Percentiles rank a stretch among this genome's conserved stretches.
phyloP scores from a whole-genome alignment of 2,888 invertebrate genomes.

The Lapara coniferarum region DNA sequence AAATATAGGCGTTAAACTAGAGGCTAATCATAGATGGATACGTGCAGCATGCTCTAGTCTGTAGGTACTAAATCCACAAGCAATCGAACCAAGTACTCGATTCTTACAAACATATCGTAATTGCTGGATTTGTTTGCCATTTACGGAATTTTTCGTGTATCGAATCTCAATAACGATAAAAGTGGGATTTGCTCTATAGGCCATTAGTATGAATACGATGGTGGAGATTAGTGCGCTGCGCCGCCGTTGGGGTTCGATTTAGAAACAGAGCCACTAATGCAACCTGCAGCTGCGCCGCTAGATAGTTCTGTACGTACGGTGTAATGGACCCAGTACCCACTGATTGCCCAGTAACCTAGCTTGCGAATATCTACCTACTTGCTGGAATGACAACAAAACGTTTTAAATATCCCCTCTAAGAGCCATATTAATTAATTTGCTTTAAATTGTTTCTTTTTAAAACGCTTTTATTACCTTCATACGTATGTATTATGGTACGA shows the following conservation, averaged over 20 bases:
- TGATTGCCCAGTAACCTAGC: slow-evolving; percentile 22
- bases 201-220: slow-evolving; percentile 43
- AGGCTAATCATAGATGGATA: no score
- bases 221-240: slow-evolving; percentile 25
- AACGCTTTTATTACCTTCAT: no score
- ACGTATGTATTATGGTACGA: no score
- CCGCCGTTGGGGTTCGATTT: slow-evolving; percentile 36
- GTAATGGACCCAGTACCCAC: slow-evolving; percentile 19
- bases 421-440: no score
- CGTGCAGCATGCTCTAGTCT: no score
- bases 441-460: no score
- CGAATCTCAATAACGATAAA: background rate
- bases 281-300: slow-evolving; percentile 35
- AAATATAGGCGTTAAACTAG: no score
- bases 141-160: no score
- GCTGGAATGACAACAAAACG: background rate
- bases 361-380: background rate
- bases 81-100: no score
- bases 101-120: no score
- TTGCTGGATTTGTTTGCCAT: no score
- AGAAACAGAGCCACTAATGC: slow-evolving; percentile 47
- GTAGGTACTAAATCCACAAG: no score
- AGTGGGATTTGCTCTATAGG: slow-evolving; percentile 16
- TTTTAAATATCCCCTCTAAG: background rate
- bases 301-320: slow-evolving; percentile 2